Base-by-base conservation (phyloP, 2,797 vertebrate genomes). In the Oreochromis grahami region DNA sequence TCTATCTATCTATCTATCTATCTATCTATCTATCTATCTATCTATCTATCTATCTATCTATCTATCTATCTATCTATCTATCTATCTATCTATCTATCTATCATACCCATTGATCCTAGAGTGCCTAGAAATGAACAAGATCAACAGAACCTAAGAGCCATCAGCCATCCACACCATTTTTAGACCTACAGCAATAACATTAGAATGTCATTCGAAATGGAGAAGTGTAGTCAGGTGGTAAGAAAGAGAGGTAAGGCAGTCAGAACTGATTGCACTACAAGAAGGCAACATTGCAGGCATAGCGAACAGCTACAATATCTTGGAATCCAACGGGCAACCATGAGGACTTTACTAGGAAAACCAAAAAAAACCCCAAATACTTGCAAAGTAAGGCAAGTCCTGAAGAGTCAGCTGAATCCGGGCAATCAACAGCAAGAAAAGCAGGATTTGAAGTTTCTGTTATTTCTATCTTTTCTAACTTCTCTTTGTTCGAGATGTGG, bases 301-400 rank as follows among this genome's bases (percentile, higher is more conserved):
- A 41, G 36, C 43, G 13, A 41, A 24, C 36, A 24, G 36, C 36
- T 24, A 24, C n/a, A 68, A 68, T 6, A 24, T 14, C n/a, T 68
- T 14, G 63, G 36, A 24, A 41, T 68, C 36, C 63, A 38, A 68
- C 5, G 41, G 36, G 14, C n/a, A 68, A 60, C 32, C 17, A n/a
- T n/a, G 17, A 60, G 32, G 32, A 60, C 6, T 34, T 34, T 7
- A n/a, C 32, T n/a, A 60, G 17, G 15, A 60, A 60, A 34, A 58
- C 56, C 17, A n/a, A 36, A 60, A 58, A 12, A 48, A 13, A 0
- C 0, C 0, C 3, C 56, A 60, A 60, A 60, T 60, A 60, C 56
- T 29, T 34, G 3, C 29, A 60, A 60, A 19, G 9, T 60, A 60
- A 34, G 29, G 29, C 9, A 60, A 60, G 6, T 19, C 17, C 29